Conservation (phyloP, 2,113 vertebrate species). For the Chiloscyllium plagiosum region DNA sequence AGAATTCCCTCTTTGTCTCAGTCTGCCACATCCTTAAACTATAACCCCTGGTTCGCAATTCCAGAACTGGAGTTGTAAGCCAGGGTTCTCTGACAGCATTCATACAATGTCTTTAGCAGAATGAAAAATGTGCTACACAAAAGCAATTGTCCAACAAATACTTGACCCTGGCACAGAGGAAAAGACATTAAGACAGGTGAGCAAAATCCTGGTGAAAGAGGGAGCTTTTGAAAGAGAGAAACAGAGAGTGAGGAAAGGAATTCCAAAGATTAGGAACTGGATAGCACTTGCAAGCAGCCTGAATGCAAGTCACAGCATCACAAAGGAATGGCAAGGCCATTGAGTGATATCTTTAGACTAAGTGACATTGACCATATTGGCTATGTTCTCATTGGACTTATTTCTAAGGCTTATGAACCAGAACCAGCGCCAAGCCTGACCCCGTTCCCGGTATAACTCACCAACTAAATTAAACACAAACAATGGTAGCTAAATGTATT, state of each 20-base stretch:
- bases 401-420: background rate
- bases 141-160: background rate
- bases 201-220: background rate
- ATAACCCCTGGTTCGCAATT: too few species aligned
- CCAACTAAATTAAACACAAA: background rate
- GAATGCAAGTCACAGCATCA: background rate
- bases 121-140: background rate
- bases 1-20: too few species aligned
- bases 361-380: background rate
- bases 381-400: background rate
- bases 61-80: too few species aligned
- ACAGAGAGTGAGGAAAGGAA: background rate
- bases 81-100: background rate
- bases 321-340: too few species aligned
- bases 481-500: slow-evolving; percentile 47
- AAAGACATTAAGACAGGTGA: background rate
- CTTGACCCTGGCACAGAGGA: background rate
- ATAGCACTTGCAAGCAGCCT: background rate
- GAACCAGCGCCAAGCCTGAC: background rate
- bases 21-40: too few species aligned
- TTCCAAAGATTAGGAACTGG: background rate
- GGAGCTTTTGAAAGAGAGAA: background rate
- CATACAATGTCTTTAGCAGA: background rate
- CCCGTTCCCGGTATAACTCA: background rate
- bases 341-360: background rate